Percentiles rank a stretch among this genome's conserved stretches.
These are phyloP conservation scores for Globodera rostochiensis DNA, from an alignment of 1,140 invertebrate genomes.

Conservation along the genomic window DNA sequence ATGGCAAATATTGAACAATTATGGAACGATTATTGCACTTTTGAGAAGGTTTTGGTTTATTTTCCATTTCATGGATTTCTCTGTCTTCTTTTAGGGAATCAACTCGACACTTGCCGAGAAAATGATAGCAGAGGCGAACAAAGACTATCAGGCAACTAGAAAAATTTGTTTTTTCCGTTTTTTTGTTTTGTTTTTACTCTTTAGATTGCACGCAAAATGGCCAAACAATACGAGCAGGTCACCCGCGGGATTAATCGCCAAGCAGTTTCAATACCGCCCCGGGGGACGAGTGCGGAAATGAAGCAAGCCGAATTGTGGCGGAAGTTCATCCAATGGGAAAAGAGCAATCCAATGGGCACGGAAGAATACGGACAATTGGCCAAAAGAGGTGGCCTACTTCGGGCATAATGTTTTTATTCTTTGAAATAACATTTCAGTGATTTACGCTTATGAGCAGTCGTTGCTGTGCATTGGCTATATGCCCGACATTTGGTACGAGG, in stretches of 20 bases:
- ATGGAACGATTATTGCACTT: conserved; percentile 96
- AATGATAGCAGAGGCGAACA: conserved; percentile 83
- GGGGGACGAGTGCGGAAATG: conserved; percentile 75
- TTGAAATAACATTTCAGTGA: conserved; percentile 72
- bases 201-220: conserved; percentile 77
- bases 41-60: conserved; percentile 67
- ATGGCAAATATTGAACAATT: conserved; percentile 95
- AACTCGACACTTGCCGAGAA: conserved; percentile 95
- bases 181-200: neutral
- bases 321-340: conserved; percentile 96
- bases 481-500: conserved; percentile 98
- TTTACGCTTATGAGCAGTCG: conserved; percentile 98
- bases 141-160: conserved; percentile 71
- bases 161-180: neutral
- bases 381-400: conserved; percentile 71
- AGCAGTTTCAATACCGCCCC: conserved; percentile 87
- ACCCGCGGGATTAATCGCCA: conserved; percentile 86
- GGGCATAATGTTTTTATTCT: neutral
- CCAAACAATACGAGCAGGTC: conserved; percentile 80
- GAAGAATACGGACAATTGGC: conserved; percentile 92
- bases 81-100: conserved; percentile 82
- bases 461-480: conserved; percentile 92
- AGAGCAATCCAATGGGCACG: conserved; percentile 88
- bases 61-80: neutral
- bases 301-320: conserved; percentile 96